Base-by-base conservation (phyloP, 2,113 vertebrate species). In the Marmota monax region DNA sequence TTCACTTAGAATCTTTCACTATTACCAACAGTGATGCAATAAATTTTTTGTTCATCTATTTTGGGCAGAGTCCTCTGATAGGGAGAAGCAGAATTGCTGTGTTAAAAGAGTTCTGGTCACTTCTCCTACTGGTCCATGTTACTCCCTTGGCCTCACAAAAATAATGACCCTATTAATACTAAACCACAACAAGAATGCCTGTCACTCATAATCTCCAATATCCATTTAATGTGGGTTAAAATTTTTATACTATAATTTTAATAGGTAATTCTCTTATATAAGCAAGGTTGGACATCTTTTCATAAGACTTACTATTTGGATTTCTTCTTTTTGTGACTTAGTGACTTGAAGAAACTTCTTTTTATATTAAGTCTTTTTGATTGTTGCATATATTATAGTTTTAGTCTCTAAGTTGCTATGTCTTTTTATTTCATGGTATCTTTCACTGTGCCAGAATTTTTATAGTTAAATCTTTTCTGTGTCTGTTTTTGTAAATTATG, bases 1-100 rank as follows among this genome's bases (percentile, higher is more conserved):
- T n/a, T 88, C 12, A 45, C 37, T 90, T 85, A 94, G 37, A 92
- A 23, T 70, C 37, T 84, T 92, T 80, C 6, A 58, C 12, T 86
- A 5, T 92, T 77, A 42, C 29, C 58, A 72, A 48, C 37, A 83
- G 18, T 85, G 25, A 34, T 90, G 39, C 70, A 61, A 72, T 72
- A 45, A 82, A 77, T 69, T 80, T 58, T 13, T 58, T 37, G 2
- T 42, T 27, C 2, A 22, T 74, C 74, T 86, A 1, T 90, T 70
- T 96, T 97, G 70, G 42, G 13, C 25, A 25, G 37, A 39, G 29
- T 63, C 7, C 7, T 79, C 27, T 23, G 7, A 11, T 76, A 86
- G 18, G 23, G 23, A 74, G 95, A 48, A 56, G 7, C 51, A 45
- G 25, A 90, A 73, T 77, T 86, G 17, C 61, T 61, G 2, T 70